Base-by-base conservation (phyloP, 2,797 vertebrate species). In the Bufotes viridis region DNA sequence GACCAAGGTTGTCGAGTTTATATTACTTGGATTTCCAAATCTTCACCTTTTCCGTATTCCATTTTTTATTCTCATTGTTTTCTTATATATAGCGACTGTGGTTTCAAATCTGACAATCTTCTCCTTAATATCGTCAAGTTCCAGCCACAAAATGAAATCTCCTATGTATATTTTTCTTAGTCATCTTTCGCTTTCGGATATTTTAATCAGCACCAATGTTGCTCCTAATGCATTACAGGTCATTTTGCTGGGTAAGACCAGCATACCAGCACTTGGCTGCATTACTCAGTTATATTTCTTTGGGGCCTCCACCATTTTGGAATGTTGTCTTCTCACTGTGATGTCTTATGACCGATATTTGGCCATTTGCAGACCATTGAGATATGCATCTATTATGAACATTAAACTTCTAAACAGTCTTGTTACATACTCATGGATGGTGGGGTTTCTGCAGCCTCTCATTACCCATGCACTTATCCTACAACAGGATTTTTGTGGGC, bases 261-360 rank as follows among this genome's bases (percentile, higher is more conserved):
- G 72, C 13, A 91, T 92, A 72, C 90, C 91, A 24, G 88, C 94
- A 34, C 15, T 91, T 12, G 91, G 91, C 5, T 95, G 95, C 81
- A 75, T 94, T 2, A 90, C 93, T n/a, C 95, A 95, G 81, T 91
- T 90, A 76, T 92, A 92, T 60, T 88, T 93, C 70, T 93, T 95
- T 65, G 94, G 94, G 63, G 94, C 93, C 22, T 93, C 94, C 17
- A 94, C 93, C 1, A 93, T 93, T 0, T 89, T 93, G 18, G 94
- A 94, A 88, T 95, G 93, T n/a, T 91, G 94, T 74, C 93, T 95
- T 55, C 91, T 96, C 90, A 91, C 93, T 55, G 93, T 81, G 42
- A 94, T 95, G 95, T 93, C 94, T 7, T 87, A 95, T 75, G 95
- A 95, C 87, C 90, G 93, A 79, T 94, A 94, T 0, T 83, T 95